phyloP scores from a whole-genome alignment of 2,888 invertebrate species.

The Mesoligia furuncula region DNA sequence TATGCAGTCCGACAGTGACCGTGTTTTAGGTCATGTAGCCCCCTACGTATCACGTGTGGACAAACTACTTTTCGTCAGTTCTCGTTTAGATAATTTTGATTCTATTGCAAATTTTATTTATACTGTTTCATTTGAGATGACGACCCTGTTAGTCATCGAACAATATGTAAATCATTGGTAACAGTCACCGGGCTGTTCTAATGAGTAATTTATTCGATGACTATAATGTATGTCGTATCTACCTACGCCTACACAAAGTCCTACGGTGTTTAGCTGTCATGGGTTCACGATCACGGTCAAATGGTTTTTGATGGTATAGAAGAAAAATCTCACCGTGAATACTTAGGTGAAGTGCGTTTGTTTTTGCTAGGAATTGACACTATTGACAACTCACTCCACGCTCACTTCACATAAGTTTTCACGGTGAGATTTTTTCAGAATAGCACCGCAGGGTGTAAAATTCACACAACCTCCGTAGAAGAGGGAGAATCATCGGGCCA shows the following conservation, averaged over 20 bases:
- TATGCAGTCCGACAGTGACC: no score
- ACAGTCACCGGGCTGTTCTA: conserved; percentile 1
- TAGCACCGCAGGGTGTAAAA: no score
- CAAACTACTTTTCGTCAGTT: background rate
- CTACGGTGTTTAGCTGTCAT: background rate
- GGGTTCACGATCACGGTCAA: conserved; percentile 25
- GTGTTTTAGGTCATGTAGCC: no score
- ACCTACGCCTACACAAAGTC: background rate
- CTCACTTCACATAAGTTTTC: no score
- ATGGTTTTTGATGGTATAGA: conserved; percentile 19
- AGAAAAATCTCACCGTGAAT: no score
- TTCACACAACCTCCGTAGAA: no score
- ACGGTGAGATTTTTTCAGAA: no score
- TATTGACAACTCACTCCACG: no score
- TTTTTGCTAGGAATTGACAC: no score
- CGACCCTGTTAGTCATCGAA: conserved; percentile 6
- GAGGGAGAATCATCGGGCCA: no score
- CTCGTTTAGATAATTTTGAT: background rate
- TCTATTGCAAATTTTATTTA: background rate
- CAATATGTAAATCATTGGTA: background rate
- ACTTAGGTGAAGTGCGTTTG: no score
- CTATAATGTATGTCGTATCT: conserved; percentile 8
- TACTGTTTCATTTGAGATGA: background rate
- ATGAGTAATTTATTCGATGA: conserved; percentile 31
- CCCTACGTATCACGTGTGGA: background rate